Percentiles rank a stretch among this genome's conserved stretches.
These are phyloP conservation scores for Belonocnema kinseyi DNA, from an alignment of 1,140 invertebrate genomes.

Conservation along the genomic window DNA sequence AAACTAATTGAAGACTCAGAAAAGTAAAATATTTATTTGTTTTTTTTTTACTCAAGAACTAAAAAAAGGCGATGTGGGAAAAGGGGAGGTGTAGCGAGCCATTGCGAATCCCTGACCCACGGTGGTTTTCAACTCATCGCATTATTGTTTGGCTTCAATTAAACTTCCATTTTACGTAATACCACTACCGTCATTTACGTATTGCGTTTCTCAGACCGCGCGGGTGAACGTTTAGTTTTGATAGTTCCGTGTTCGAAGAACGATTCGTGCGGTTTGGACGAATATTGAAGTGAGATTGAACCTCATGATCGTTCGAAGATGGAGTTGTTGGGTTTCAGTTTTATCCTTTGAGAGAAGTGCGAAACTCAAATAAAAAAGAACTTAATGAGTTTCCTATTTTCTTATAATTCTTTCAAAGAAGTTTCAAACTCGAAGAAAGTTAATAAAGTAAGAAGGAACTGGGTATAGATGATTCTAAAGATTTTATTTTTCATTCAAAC, in stretches of 20 bases:
- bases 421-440: no score
- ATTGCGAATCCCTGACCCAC: slow-evolving; percentile 69
- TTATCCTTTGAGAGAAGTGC: not conserved
- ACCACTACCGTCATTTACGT: slow-evolving; percentile 60
- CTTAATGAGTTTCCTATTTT: not conserved
- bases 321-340: not conserved
- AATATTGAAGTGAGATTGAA: slow-evolving; percentile 30
- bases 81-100: slow-evolving; percentile 42
- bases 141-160: slow-evolving; percentile 75
- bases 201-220: slow-evolving; percentile 59
- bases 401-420: no score
- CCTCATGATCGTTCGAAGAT: slow-evolving; percentile 28
- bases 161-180: slow-evolving; percentile 73
- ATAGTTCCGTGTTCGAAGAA: slow-evolving; percentile 30
- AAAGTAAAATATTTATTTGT: no score
- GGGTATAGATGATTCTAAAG: no score
- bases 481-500: no score
- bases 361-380: not conserved
- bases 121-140: slow-evolving; percentile 65
- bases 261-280: slow-evolving; percentile 22
- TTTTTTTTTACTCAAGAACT: no score
- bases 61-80: no score
- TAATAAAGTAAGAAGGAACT: no score
- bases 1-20: no score
- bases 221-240: slow-evolving; percentile 33